These are phyloP conservation scores for Crenichthys baileyi DNA, from an alignment of 2,797 vertebrate genomes.

Conservation along the genomic window DNA sequence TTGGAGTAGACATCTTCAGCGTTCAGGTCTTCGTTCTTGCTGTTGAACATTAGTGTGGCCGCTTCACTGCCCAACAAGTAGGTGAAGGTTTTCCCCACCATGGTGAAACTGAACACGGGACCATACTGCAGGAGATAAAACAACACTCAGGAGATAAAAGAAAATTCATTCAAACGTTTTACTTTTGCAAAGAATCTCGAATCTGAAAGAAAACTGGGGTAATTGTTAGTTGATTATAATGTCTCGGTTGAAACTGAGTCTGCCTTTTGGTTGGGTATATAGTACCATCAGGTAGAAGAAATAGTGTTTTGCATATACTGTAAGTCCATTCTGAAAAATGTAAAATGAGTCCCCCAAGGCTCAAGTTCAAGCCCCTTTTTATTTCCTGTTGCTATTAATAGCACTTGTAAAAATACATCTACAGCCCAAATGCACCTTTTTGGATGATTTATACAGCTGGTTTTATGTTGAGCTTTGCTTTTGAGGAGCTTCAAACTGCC, in stretches of 20 bases:
- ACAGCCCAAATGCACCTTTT: neutral
- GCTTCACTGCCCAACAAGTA: conserved; percentile 95
- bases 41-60: conserved; percentile 93
- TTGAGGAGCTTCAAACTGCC: no score
- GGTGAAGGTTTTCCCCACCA: conserved; percentile 97
- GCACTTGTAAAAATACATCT: neutral
- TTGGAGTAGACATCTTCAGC: conserved; percentile 95
- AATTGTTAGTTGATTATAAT: neutral
- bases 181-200: neutral
- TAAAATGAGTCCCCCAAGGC: no score
- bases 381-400: neutral
- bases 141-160: neutral
- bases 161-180: neutral
- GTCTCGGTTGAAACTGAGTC: neutral
- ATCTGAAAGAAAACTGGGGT: neutral
- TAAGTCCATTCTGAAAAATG: no score
- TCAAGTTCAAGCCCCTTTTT: neutral
- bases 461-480: neutral
- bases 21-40: conserved; percentile 96
- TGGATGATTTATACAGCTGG: neutral
- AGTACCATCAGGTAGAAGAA: neutral
- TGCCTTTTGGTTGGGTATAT: neutral
- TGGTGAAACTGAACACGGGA: conserved; percentile 97
- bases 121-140: conserved; percentile 84
- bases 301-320: neutral